Conservation (phyloP, 2,113 vertebrate species). For the Sylvietta virens region DNA sequence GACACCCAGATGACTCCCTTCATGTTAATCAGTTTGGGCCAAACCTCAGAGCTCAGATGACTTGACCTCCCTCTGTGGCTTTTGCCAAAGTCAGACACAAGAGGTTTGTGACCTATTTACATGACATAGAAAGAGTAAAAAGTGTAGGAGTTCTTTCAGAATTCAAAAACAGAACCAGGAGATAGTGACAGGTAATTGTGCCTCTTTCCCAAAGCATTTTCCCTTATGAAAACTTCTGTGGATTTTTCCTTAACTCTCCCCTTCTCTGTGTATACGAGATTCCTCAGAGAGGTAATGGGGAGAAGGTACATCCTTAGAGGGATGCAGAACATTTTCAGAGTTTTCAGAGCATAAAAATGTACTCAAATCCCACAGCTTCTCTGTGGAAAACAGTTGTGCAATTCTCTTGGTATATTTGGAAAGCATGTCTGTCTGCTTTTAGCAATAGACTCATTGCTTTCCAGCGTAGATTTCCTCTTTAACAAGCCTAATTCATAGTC, state of each 20-base stretch:
- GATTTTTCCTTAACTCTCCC: not conserved
- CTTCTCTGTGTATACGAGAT: not conserved
- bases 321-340: not conserved
- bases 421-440: constrained; percentile 1
- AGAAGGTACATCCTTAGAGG: not conserved
- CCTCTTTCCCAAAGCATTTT: not conserved
- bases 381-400: not conserved
- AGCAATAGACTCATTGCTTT: not conserved
- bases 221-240: not conserved
- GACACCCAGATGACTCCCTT: not conserved
- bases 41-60: not conserved
- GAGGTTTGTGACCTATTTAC: not conserved
- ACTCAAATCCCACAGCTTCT: not conserved
- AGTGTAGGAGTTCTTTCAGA: not conserved
- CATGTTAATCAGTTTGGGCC: not conserved
- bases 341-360: constrained; percentile 50
- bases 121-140: not conserved
- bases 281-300: not conserved
- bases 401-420: constrained; percentile 16
- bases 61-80: not conserved
- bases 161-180: not conserved
- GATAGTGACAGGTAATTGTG: not conserved
- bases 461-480: not conserved
- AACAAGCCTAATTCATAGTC: not conserved
- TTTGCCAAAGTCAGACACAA: not conserved